These are phyloP conservation scores for Enteromius radiatus DNA, from an alignment of 2,797 vertebrate genomes.

Conservation along the genomic window DNA sequence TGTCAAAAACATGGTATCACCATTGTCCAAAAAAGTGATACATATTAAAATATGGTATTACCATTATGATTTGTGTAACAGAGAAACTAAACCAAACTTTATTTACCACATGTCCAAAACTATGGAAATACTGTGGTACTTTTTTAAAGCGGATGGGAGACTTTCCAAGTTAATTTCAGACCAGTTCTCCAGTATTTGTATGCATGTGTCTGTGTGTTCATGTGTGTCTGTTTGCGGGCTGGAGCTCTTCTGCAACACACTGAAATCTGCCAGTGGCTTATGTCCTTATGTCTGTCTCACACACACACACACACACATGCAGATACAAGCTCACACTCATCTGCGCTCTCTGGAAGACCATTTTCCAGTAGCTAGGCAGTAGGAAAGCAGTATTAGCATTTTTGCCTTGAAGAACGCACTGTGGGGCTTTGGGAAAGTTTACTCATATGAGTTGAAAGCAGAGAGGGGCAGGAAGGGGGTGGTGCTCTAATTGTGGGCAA, in stretches of 20 bases:
- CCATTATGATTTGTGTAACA: not conserved
- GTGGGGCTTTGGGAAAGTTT: constrained; percentile 68
- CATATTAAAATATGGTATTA: not conserved
- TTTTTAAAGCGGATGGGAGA: not conserved
- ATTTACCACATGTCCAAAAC: not conserved
- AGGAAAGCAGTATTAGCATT: constrained; percentile 61
- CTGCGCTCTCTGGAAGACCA: constrained; percentile 50
- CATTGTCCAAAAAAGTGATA: not conserved
- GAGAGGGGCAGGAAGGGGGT: constrained; percentile 53
- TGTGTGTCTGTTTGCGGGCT: constrained; percentile 22
- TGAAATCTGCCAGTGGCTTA: constrained; percentile 53
- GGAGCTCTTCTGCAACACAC: constrained; percentile 44
- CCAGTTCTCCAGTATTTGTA: constrained; percentile 9
- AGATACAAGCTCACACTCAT: constrained; percentile 19
- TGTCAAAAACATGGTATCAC: not conserved
- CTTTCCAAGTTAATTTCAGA: constrained; percentile 18
- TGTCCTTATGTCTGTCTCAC: constrained; percentile 41
- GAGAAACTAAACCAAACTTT: not conserved
- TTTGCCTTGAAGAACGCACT: constrained; percentile 63
- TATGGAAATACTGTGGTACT: not conserved
- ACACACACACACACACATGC: not conserved
- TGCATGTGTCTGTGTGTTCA: constrained; percentile 39
- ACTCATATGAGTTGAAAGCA: constrained; percentile 65
- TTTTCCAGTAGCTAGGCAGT: constrained; percentile 67
- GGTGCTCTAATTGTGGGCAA: constrained; percentile 63